These are phyloP conservation scores for Pemphigus obesinymphae DNA, from an alignment of 1,140 invertebrate species.

Conservation along the genomic window DNA sequence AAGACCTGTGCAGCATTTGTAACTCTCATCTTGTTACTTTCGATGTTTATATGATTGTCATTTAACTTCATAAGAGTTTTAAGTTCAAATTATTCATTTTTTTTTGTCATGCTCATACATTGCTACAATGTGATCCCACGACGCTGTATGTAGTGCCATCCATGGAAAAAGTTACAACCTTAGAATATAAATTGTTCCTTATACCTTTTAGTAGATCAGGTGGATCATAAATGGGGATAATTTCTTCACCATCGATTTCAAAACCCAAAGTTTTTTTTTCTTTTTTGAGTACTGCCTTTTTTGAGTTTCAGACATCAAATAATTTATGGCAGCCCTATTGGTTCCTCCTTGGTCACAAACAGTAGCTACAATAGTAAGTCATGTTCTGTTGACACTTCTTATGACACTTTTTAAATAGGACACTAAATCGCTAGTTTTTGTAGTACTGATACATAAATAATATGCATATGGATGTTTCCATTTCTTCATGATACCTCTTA, in stretches of 20 bases:
- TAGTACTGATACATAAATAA: background rate
- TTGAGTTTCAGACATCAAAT: background rate
- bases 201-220: background rate
- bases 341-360: too few species aligned
- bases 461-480: background rate
- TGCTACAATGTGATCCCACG: background rate
- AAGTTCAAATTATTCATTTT: background rate
- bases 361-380: background rate
- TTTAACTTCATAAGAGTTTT: background rate
- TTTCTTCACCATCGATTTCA: background rate
- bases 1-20: background rate
- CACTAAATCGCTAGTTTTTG: background rate
- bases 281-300: background rate
- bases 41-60: background rate
- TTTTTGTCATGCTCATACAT: background rate
- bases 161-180: background rate
- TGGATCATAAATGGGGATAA: background rate
- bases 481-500: background rate
- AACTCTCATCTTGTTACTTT: background rate
- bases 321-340: background rate
- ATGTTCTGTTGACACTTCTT: background rate
- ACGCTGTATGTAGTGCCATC: background rate
- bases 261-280: constrained; percentile 11
- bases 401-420: background rate
- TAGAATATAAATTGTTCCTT: background rate